Base-by-base conservation (phyloP, 2,113 vertebrate genomes). In the Hippocampus mohnikei region DNA sequence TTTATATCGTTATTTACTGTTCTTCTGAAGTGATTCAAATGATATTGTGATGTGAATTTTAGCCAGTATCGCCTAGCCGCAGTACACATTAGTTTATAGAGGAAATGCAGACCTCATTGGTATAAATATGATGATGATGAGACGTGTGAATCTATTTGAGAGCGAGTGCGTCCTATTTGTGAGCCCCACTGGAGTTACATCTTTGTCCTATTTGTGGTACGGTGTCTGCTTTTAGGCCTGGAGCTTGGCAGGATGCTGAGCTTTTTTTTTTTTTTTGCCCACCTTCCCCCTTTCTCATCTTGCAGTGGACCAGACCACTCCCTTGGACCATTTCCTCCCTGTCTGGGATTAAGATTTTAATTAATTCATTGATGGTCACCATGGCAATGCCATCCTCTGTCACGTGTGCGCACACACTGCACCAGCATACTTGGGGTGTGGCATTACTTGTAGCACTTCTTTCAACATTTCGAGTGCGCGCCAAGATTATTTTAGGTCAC, bases 331-430 rank as follows among this genome's bases (percentile, higher is more conserved):
- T 29, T 42, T 76, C 84, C 87, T 40, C 81, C 84, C 61, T 76
- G 60, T 70, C 83, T 80, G 55, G 46, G 85, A 88, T 90, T 86
- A 88, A 72, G 82, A 23, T 78, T 83, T 81, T 79, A 82, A 85
- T 79, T 82, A 69, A 48, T 70, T 15, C 18, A 55, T 73, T 68
- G 64, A 70, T 25, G 6, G 80, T 87, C 29, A 5, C 84, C 72
- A 81, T 88, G 71, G 76, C 80, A 85, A 84, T 85, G 70, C 8
- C 80, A 65, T 85, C 76, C 74, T 67, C 42, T 20, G 21, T 37
- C 33, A 37, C 33, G 5, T 33, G 33, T 76, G 58, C 60, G 50
- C 55, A 59, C n/a, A 18, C 21, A 46, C 21, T 6, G 27, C 59
- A 33, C 67, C 15, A 37, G 25, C 0, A 13, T 53, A 21, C 21